Base-by-base conservation (phyloP, 1,140 invertebrate genomes). In the Potamilus streckersoni region DNA sequence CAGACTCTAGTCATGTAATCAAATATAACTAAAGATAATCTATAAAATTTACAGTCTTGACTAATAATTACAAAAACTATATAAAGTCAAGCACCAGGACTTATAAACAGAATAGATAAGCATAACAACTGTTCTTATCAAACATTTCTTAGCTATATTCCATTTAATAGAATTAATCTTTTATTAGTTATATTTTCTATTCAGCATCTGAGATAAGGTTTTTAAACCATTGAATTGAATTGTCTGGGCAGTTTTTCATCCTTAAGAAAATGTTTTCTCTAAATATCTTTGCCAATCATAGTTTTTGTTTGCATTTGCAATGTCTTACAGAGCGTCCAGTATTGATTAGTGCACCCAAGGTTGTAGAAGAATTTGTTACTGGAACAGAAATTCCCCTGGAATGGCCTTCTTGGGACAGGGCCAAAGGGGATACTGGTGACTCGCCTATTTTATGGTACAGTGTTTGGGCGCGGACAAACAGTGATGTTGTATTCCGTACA, bases 401-500 rank as follows among this genome's bases (percentile, higher is more conserved):
- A 64, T 88, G 86, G 86, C 79, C 76, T 3, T 74, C 78, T 16
- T 88, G 86, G 86, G 82, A 81, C 73, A 71, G 72, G 17, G 63
- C 69, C 14, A 74, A 74, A n/a, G 86, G 85, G 16, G 86, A 88
- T 70, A 78, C 79, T 1, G 86, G 86, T 2, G 83, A 86, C 49
- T 78, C 80, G 0, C 83, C 84, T 11, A 82, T 88, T 38, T 57
- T 85, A 57, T 84, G 81, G 81, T 88, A 88, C 73, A 80, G 78
- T 61, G 78, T 88, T n/a, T 82, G 76, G 74, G n/a, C 83, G 2
- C 79, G 81, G 20, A 65, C 79, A 5, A 57, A 80, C 17, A 69
- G 59, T 2, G 73, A 76, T 2, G 65, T 20, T 11, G 56, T 27
- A 60, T 73, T 68, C 66, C 74, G 49, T 83, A 82, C 71, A 23